phyloP scores from a whole-genome alignment of 2,797 vertebrate genomes.

The Echeneis naucrates region DNA sequence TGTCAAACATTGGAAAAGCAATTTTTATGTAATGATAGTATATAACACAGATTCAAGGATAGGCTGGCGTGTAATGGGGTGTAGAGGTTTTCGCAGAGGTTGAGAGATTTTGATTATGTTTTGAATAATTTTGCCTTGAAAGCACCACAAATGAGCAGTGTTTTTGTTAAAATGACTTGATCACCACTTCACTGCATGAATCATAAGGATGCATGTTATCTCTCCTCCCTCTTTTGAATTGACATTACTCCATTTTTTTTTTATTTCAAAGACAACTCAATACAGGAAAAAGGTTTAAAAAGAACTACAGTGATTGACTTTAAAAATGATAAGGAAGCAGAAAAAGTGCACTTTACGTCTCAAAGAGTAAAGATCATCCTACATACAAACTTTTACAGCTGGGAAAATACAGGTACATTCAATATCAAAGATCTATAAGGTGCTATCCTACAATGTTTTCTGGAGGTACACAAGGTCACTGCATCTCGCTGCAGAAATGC shows the following conservation, averaged over 20 bases:
- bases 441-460: constrained; percentile 82
- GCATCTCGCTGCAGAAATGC: constrained; percentile 65
- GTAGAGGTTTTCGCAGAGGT: constrained; percentile 33
- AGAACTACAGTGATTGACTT: constrained; percentile 73
- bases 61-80: constrained; percentile 14
- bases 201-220: constrained; percentile 39
- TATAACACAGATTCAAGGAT: constrained; percentile 35
- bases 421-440: constrained; percentile 87
- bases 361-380: constrained; percentile 80
- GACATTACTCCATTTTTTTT: constrained; percentile 28
- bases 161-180: constrained; percentile 34
- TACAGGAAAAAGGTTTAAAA: constrained; percentile 60
- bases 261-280: constrained; percentile 48
- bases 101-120: constrained; percentile 43
- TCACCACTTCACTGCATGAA: constrained; percentile 38
- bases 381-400: constrained; percentile 83
- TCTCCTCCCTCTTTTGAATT: constrained; percentile 47
- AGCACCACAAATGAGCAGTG: constrained; percentile 25
- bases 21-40: constrained; percentile 53
- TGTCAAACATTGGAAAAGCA: constrained; percentile 33
- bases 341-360: constrained; percentile 88
- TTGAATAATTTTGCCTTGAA: constrained; percentile 32
- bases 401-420: constrained; percentile 88
- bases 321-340: constrained; percentile 70
- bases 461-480: constrained; percentile 67